These are phyloP conservation scores for Garrulus glandarius DNA, from an alignment of 2,797 vertebrate genomes.

Conservation along the genomic window DNA sequence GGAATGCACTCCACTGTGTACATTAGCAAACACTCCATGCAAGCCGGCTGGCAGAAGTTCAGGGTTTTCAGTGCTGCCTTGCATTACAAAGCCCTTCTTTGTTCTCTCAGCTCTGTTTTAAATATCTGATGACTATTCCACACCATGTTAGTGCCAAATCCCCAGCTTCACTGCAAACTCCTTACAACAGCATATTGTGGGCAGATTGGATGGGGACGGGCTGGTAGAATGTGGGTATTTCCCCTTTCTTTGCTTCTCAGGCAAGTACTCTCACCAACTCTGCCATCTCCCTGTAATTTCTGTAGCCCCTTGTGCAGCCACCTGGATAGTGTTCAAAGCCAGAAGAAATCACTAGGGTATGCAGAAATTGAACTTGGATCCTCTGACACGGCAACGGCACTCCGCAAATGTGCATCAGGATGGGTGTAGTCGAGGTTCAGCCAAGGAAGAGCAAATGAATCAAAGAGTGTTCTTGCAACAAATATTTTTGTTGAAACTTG, in stretches of 20 bases:
- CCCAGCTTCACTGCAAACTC: constrained; percentile 66
- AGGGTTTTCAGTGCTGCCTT: constrained; percentile 19
- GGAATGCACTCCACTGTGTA: constrained; percentile 58
- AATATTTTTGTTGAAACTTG: constrained; percentile 64
- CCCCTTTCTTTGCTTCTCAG: constrained; percentile 51
- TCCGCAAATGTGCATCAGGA: background rate
- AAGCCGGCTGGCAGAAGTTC: constrained; percentile 36
- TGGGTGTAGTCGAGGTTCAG: constrained; percentile 36
- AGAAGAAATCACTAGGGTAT: constrained; percentile 5
- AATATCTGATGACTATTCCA: constrained; percentile 77
- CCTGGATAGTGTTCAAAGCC: constrained; percentile 13
- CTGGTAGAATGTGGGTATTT: constrained; percentile 44
- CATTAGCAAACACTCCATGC: constrained; percentile 58
- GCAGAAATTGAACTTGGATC: constrained; percentile 7
- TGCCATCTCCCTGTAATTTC: constrained; percentile 35
- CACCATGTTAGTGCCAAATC: constrained; percentile 70
- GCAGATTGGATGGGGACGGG: constrained; percentile 24
- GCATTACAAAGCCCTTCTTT: constrained; percentile 77
- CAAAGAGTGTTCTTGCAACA: constrained; percentile 39
- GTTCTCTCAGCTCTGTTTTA: constrained; percentile 78
- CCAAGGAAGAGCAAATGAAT: constrained; percentile 51
- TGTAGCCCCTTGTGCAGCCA: constrained; percentile 30
- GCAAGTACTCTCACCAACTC: constrained; percentile 26
- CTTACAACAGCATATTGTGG: constrained; percentile 74
- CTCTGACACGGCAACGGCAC: background rate